Percentiles rank a stretch among this genome's conserved stretches.
These are phyloP conservation scores for Rhagonycha fulva DNA, from an alignment of 2,888 invertebrate species.

Conservation along the genomic window DNA sequence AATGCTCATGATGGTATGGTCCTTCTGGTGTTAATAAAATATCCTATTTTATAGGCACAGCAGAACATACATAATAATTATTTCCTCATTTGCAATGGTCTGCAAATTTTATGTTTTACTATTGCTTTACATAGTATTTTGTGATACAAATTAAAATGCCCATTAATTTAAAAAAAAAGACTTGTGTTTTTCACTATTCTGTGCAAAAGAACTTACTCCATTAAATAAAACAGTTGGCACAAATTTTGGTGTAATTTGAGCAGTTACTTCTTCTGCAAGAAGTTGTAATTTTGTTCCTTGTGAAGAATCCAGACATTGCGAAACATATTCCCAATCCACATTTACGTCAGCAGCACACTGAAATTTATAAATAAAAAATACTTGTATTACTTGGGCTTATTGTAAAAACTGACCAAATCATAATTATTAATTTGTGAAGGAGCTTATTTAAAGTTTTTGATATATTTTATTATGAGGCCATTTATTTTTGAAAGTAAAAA, in stretches of 20 bases:
- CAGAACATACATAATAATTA: no score
- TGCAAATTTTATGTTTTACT: no score
- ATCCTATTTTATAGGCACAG: no score
- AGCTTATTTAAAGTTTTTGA: no score
- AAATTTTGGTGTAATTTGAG: constrained; percentile 53
- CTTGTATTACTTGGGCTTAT: no score
- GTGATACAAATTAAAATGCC: not conserved
- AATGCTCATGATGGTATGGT: not conserved
- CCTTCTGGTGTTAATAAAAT: not conserved
- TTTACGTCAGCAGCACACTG: constrained; percentile 54
- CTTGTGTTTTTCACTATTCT: not conserved
- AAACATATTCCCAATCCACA: constrained; percentile 48
- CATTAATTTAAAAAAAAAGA: not conserved
- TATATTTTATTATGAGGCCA: no score
- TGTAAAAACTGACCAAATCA: no score
- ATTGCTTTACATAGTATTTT: no score
- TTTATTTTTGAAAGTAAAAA: no score
- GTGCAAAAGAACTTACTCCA: constrained; percentile 52
- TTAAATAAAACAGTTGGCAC: constrained; percentile 60
- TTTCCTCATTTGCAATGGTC: no score
- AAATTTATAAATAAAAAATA: not conserved
- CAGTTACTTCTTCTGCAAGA: constrained; percentile 57
- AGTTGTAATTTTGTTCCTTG: constrained; percentile 57
- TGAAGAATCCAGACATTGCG: constrained; percentile 51
- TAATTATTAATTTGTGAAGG: no score